Evolutionary conservation across 2,797 vertebrate species (phyloP), one percentile per base, ranked within the genome.

Genomic region (Rhodeus uyekii): DNA sequence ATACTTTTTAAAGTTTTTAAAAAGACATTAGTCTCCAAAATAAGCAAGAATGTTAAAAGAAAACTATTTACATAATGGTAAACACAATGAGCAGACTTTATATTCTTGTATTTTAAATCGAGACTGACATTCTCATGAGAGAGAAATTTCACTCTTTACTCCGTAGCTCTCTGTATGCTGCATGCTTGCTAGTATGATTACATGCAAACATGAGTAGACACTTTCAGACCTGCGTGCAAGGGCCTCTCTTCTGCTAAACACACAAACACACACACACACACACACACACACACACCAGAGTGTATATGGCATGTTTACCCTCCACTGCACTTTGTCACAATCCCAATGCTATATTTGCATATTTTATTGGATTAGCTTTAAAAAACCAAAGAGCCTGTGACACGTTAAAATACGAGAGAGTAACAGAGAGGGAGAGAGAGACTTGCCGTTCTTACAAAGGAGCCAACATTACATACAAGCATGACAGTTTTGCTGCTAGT

Each of bases 311-410:
- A 46, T 75, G 85, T 83, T 82, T 87, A 82, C 77, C 72, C 81
- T 82, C 44, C 76, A 53, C 84, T 77, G 74, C 83, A 55, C 82
- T 79, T 76, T 84, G 69, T 87, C 82, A 69, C 77, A 80, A 58
- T 87, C 50, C 63, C 86, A 85, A 89, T 65, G 81, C 60, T 42
- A 72, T 82, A 89, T 90, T 88, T 90, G 87, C 89, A 90, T 90
- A 90, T 88, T 89, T 89, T 87, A 89, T 89, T 89, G 88, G 88
- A 90, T 90, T 90, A 90, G 67, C 84, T 78, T 55, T 65, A 77
- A 84, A n/a, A 87, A 87, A 87, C 80, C 82, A 84, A 76, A 87
- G 80, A 75, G 46, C 73, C 81, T 78, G 77, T 83, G 84, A 87
- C 84, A 86, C 19, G 67, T 76, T 55, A 79, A 85, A 83, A 86